phyloP scores from a whole-genome alignment of 2,888 invertebrate genomes.

The Argyra leucocephala region DNA sequence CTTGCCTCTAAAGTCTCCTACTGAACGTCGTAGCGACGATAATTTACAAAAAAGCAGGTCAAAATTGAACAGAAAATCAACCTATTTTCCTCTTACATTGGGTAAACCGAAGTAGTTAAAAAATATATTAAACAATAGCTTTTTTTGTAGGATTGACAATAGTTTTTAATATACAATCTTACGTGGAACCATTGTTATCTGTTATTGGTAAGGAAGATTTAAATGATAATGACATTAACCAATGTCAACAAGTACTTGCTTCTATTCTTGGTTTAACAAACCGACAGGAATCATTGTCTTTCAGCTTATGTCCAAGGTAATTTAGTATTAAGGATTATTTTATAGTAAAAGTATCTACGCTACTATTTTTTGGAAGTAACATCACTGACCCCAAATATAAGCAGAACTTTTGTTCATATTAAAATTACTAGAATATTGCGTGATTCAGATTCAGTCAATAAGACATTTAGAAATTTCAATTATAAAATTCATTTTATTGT shows the following conservation, averaged over 20 bases:
- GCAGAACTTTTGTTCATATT: too few species aligned
- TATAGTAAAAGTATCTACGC: too few species aligned
- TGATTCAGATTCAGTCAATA: too few species aligned
- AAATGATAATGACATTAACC: conserved; percentile 74
- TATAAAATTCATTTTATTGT: too few species aligned
- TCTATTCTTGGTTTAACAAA: conserved; percentile 71
- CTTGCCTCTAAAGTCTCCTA: conserved; percentile 55
- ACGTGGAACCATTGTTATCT: conserved; percentile 69
- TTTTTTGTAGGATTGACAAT: conserved; percentile 48
- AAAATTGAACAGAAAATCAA: conserved; percentile 65
- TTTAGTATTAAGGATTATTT: too few species aligned
- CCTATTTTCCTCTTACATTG: conserved; percentile 82
- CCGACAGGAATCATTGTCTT: conserved; percentile 69
- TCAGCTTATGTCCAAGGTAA: conserved; percentile 30
- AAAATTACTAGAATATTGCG: neutral
- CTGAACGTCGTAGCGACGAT: conserved; percentile 31
- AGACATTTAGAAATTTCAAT: too few species aligned
- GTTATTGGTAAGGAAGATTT: conserved; percentile 73
- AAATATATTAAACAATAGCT: too few species aligned
- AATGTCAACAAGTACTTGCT: conserved; percentile 77
- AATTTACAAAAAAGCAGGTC: conserved; percentile 55
- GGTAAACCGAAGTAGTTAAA: too few species aligned
- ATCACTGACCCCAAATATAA: too few species aligned
- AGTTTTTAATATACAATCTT: conserved; percentile 71
- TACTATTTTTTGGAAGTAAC: too few species aligned